Conservation (phyloP, 2,113 vertebrate genomes). For the Ceyx margarethae region DNA sequence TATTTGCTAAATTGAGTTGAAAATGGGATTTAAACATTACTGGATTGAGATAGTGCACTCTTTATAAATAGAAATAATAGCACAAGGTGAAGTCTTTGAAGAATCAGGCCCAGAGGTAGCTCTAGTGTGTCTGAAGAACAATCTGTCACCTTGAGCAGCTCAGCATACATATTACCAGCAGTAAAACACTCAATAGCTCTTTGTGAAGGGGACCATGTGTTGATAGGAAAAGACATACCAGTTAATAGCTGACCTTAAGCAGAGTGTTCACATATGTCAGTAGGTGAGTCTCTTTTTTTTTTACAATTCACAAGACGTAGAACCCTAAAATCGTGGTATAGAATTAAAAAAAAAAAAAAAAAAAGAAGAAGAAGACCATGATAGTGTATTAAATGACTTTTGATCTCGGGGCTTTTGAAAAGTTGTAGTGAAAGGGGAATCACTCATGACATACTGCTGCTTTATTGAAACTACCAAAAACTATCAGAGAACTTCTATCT, state of each 20-base stretch:
- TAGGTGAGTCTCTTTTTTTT: neutral
- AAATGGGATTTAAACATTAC: conserved; percentile 3
- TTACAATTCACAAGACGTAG: neutral
- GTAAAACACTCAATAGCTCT: conserved; percentile 60
- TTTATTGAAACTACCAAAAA: neutral
- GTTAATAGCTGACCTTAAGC: conserved; percentile 47
- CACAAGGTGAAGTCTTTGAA: neutral
- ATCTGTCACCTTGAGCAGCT: conserved; percentile 42
- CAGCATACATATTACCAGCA: conserved; percentile 3
- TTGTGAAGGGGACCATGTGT: conserved; percentile 57
- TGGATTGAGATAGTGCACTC: neutral
- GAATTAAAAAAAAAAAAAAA: neutral
- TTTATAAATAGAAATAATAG: neutral
- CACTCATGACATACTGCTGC: neutral
- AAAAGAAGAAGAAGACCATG: neutral
- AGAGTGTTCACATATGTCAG: neutral
- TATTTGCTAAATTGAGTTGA: neutral
- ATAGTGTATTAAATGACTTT: neutral
- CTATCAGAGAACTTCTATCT: neutral
- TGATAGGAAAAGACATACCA: conserved; percentile 53
- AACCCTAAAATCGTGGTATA: no score
- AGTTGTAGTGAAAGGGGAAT: neutral
- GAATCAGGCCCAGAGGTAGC: neutral
- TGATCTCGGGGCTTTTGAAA: neutral
- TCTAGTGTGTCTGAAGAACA: neutral